These are phyloP conservation scores for Malacoraja senta DNA, from an alignment of 2,797 vertebrate species.

Conservation along the genomic window DNA sequence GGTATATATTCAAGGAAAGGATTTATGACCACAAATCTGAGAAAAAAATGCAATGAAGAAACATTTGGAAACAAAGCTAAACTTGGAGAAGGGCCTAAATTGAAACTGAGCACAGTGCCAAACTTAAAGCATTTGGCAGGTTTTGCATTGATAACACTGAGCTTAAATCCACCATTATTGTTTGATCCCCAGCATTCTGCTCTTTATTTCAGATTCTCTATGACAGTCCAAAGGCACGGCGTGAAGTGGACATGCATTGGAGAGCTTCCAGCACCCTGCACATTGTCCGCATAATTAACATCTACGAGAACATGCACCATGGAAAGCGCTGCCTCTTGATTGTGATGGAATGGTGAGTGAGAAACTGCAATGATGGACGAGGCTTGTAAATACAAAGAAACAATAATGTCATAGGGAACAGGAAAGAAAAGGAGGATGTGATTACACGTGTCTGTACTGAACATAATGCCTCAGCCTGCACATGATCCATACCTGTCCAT, in stretches of 20 bases:
- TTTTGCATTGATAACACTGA: neutral
- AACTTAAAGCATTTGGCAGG: neutral
- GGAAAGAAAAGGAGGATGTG: neutral
- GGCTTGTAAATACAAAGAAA: neutral
- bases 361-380: neutral
- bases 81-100: neutral
- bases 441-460: neutral
- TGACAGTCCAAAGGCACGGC: slow-evolving; percentile 85
- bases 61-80: neutral
- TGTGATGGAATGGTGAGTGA: slow-evolving; percentile 89
- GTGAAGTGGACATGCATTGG: slow-evolving; percentile 92
- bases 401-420: neutral
- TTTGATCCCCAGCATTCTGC: neutral
- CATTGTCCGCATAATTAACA: slow-evolving; percentile 82
- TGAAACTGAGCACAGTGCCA: neutral
- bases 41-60: neutral
- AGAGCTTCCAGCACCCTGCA: slow-evolving; percentile 80
- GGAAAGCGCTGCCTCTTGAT: slow-evolving; percentile 93
- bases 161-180: neutral
- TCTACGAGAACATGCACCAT: slow-evolving; percentile 93
- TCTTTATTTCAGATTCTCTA: slow-evolving; percentile 73
- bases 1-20: neutral
- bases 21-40: neutral
- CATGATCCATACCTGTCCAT: too few relatives aligned
- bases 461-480: too few relatives aligned